phyloP scores from a whole-genome alignment of 2,113 vertebrate species.

The Dasypus novemcinctus region DNA sequence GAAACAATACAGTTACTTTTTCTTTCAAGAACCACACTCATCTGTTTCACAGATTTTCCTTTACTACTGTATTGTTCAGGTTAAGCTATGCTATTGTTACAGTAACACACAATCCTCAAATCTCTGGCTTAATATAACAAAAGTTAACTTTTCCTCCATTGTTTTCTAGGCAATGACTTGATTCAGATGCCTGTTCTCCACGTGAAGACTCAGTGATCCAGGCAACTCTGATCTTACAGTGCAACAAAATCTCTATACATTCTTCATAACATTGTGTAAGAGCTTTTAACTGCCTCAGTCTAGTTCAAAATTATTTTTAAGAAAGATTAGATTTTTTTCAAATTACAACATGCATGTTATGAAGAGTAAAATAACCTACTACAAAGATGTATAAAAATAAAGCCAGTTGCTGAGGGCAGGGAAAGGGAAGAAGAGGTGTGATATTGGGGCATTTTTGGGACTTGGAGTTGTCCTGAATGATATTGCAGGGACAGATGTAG shows the following conservation, averaged over 20 bases:
- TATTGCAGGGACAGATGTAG: too few species aligned
- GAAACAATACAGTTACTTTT: neutral
- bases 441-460: too few species aligned
- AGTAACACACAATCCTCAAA: neutral
- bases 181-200: neutral
- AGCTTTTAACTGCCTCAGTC: neutral
- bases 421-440: too few species aligned
- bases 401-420: neutral
- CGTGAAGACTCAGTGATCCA: neutral
- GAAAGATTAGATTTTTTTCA: slow-evolving; percentile 17
- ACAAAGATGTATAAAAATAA: neutral
- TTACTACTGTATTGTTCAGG: neutral
- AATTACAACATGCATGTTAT: neutral
- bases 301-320: neutral
- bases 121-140: neutral
- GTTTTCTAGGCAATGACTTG: neutral
- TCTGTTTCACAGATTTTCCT: neutral
- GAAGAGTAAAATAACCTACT: neutral
- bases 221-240: neutral
- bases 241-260: neutral
- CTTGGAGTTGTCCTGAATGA: too few species aligned
- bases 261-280: neutral
- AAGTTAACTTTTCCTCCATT: slow-evolving; percentile 11
- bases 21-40: neutral
- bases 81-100: neutral